Percentiles rank a stretch among this genome's conserved stretches.
These are phyloP conservation scores for Promerops cafer DNA, from an alignment of 2,113 vertebrate genomes.

Conservation along the genomic window DNA sequence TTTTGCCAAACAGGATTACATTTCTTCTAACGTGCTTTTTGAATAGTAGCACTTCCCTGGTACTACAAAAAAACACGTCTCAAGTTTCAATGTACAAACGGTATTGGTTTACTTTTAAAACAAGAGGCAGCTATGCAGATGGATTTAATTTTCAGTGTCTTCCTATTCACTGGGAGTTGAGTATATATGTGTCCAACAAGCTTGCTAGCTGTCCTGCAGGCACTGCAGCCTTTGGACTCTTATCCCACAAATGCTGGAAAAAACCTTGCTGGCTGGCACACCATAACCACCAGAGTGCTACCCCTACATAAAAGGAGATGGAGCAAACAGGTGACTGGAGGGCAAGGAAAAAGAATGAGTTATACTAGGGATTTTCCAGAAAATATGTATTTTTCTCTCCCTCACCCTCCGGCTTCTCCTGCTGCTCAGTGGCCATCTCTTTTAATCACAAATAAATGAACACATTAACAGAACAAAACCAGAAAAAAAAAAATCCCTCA, in stretches of 20 bases:
- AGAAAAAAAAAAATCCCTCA: not conserved
- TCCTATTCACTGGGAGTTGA: not conserved
- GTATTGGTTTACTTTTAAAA: not conserved
- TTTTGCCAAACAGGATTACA: slow-evolving; percentile 5
- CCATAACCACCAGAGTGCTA: accelerated
- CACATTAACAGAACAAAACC: accelerated
- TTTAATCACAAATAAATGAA: not conserved
- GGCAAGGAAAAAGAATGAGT: not conserved
- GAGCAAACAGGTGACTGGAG: not conserved
- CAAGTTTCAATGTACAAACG: not conserved
- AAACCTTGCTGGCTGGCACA: not conserved
- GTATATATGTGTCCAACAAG: not conserved
- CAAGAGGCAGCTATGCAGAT: not conserved
- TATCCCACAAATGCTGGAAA: not conserved
- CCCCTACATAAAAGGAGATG: not conserved
- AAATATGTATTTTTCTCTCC: not conserved
- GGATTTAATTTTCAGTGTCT: not conserved
- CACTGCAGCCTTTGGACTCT: not conserved
- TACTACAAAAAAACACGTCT: not conserved
- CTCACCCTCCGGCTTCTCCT: not conserved
- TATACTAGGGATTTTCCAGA: not conserved
- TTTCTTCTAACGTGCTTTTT: not conserved
- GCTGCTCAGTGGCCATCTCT: not conserved
- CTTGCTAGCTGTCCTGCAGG: not conserved
- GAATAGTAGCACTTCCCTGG: not conserved